Base-by-base conservation (phyloP, 2,888 invertebrate species). In the Dugesia japonica region DNA sequence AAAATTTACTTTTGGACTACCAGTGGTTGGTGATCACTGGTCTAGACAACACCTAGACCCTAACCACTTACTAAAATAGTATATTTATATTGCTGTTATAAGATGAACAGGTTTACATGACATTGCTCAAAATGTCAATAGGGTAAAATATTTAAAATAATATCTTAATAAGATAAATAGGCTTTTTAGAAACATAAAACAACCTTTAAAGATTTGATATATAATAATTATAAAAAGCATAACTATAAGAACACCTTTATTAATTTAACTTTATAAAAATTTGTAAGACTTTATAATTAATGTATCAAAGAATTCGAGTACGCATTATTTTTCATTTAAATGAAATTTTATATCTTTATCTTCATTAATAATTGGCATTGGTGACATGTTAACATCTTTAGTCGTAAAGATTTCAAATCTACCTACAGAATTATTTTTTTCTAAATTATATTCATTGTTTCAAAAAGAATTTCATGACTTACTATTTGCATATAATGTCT, bases 351-450 rank as follows among this genome's bases (percentile, higher is more conserved):
- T 56, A 23, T 56, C 56, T 56, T 56, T 56, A 23, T 4, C 56
- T 56, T 56, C 56, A 23, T 56, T 56, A 56, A 56, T 56, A 20
- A 23, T 56, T 56, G 56, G 20, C 56, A 56, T 56, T 56, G 56
- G 56, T 56, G 56, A 56, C 56, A 56, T 56, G 17, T 56, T 56
- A 56, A 56, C 56, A 56, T 56, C 56, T 56, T 56, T 56, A 9
- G 56, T 23, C 1, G 56, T 56, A 56, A 56, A 56, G 17, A 56
- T 56, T 56, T 56, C 56, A n/a, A 56, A 56, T 56, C 56, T 56
- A 56, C 56, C 56, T 9, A 56, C 56, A 20, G 56, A 56, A n/a
- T 56, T 56, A 56, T 56, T 56, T 56, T 56, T 56, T 56, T 56
- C 56, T 56, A n/a, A 38, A 38, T 38, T 38, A 38, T 38, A 38